phyloP scores from a whole-genome alignment of 2,113 vertebrate genomes.

The Phrynosoma blainvillii region DNA sequence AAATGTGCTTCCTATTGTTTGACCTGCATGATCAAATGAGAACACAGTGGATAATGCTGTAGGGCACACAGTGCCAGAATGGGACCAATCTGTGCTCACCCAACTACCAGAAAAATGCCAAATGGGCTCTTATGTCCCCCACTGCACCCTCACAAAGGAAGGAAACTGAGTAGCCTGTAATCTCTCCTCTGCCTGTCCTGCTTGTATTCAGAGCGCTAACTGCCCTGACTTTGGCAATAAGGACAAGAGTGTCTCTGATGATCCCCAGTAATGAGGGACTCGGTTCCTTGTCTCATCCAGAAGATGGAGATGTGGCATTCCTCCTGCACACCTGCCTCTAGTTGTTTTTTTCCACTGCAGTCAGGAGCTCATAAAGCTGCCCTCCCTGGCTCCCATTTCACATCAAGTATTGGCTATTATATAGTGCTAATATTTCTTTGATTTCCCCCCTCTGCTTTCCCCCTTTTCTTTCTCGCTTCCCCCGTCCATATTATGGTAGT shows the following conservation, averaged over 20 bases:
- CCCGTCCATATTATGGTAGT: conserved; percentile 22
- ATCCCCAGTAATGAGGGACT: conserved; percentile 20
- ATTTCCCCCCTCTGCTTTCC: background rate
- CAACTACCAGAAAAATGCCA: background rate
- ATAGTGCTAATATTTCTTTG: conserved; percentile 40
- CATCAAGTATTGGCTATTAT: conserved; percentile 40
- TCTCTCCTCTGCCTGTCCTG: background rate
- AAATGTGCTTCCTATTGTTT: background rate
- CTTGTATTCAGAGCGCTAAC: background rate
- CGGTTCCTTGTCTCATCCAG: conserved; percentile 15
- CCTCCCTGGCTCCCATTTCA: conserved; percentile 24
- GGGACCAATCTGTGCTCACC: background rate
- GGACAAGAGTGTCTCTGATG: conserved; percentile 9
- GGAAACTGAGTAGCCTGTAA: background rate
- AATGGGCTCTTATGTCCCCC: background rate
- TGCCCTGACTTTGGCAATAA: conserved; percentile 17
- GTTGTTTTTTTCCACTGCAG: conserved; percentile 15
- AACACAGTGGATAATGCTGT: too few relatives aligned
- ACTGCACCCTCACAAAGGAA: background rate
- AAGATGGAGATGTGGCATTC: conserved; percentile 37
- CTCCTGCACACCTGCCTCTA: background rate
- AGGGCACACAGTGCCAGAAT: background rate
- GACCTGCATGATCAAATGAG: background rate
- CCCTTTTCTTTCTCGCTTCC: background rate
- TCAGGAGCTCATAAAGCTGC: conserved; percentile 35